Conservation (phyloP, 2,888 invertebrate species). For the Aspidiotus destructor region DNA sequence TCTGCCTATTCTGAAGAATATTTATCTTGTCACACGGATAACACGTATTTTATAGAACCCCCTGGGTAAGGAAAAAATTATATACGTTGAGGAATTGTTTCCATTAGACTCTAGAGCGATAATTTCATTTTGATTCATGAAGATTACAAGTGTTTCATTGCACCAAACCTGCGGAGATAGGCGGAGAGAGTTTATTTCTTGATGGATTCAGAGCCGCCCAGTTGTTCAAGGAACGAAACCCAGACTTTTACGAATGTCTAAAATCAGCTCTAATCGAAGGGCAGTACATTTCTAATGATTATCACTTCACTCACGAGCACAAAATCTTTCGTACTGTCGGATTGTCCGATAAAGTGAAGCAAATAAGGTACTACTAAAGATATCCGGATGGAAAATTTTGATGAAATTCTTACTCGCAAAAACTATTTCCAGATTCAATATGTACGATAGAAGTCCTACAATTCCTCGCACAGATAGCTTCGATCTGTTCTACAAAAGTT, state of each 20-base stretch:
- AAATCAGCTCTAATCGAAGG: slow-evolving; percentile 50
- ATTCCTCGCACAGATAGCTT: slow-evolving; percentile 45
- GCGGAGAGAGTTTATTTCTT: slow-evolving; percentile 63
- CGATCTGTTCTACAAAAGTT: slow-evolving; percentile 54
- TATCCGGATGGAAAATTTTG: neutral
- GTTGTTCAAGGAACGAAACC: slow-evolving; percentile 42
- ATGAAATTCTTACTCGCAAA: neutral
- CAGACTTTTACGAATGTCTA: slow-evolving; percentile 52
- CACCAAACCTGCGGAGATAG: slow-evolving; percentile 50
- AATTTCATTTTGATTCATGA: slow-evolving; percentile 1
- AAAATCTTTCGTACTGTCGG: slow-evolving; percentile 52
- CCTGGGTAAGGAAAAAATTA: slow-evolving; percentile 49
- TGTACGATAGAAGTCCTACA: slow-evolving; percentile 61
- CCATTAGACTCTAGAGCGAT: neutral
- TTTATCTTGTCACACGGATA: slow-evolving; percentile 65
- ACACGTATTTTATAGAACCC: slow-evolving; percentile 65
- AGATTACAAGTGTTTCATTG: slow-evolving; percentile 54
- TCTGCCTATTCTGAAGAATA: slow-evolving; percentile 61
- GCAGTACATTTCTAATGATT: slow-evolving; percentile 55
- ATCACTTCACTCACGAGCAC: slow-evolving; percentile 49
- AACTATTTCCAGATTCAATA: slow-evolving; percentile 51
- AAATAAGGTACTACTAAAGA: slow-evolving; percentile 48
- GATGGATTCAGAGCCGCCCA: slow-evolving; percentile 59
- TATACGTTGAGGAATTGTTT: slow-evolving; percentile 20
- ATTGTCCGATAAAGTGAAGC: slow-evolving; percentile 49